Evolutionary conservation across 2,797 vertebrate genomes (phyloP), one percentile per base, ranked within the genome.

Genomic region (Thunnus albacares): DNA sequence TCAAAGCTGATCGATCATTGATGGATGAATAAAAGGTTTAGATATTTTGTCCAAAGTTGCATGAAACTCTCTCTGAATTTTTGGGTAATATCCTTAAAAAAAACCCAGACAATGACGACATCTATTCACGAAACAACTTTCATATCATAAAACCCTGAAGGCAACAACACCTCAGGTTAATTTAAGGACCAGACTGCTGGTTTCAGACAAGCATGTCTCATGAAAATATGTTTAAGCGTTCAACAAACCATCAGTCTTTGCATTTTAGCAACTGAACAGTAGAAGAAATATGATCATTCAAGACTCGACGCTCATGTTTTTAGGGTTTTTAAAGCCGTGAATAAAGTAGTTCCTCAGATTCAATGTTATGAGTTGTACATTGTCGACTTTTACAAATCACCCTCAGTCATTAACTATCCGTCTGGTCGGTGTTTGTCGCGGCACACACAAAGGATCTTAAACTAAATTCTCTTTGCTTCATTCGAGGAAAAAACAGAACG

Each of bases 311-410:
- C 17, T 49, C 17, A 18, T 49, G 45, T 24, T n/a, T 5, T 26
- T 12, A n/a, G 35, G 24, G 47, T 33, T 30, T 61, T 45, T 18
- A 28, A 43, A 15, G 8, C 1, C 5, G 8, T 14, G 13, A 26
- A n/a, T n/a, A 15, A 45, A 12, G 14, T 24, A 18, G 6, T 18
- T 28, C 9, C 8, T n/a, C 41, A 5, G 30, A 33, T 58, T 64
- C 49, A 71, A 28, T 24, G 47, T 66, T 4, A 17, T 1, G 1
- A 77, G 51, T 18, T 17, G 0, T 6, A 26, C 20, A 28, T 26
- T 3, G 30, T 9, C 12, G 12, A 52, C 55, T 52, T 62, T 83
- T 70, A 78, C 70, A 69, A 76, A 84, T 87, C 84, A 79, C 79
- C 82, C n/a, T 1, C 70, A 11, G 67, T 60, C 59, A 53, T 73